These are phyloP conservation scores for Eugnorisma glareosa DNA, from an alignment of 2,888 invertebrate genomes.

Conservation along the genomic window DNA sequence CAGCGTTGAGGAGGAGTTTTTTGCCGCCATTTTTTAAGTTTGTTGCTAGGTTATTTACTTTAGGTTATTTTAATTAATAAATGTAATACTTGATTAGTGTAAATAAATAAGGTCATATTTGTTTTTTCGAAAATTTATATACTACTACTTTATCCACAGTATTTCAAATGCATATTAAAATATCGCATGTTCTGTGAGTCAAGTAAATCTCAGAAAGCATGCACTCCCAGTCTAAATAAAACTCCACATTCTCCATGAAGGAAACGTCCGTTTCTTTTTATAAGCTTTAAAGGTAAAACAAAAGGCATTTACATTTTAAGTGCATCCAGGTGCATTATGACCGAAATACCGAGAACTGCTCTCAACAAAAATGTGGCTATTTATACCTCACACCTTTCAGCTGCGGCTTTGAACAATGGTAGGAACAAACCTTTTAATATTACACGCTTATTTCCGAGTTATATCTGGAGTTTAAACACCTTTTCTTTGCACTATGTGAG, in stretches of 20 bases:
- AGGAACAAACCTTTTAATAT: conserved; percentile 40
- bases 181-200: conserved; percentile 7
- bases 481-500: neutral
- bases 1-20: no score
- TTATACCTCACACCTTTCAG: conserved; percentile 58
- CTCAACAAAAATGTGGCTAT: conserved; percentile 59
- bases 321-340: conserved; percentile 60
- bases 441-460: conserved; percentile 33
- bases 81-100: no score
- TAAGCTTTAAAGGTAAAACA: conserved; percentile 58
- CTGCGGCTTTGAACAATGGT: conserved; percentile 47
- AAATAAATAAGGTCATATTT: no score
- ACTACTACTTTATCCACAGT: no score
- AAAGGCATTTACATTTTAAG: conserved; percentile 62
- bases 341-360: conserved; percentile 57
- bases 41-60: no score
- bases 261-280: conserved; percentile 51
- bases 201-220: conserved; percentile 6
- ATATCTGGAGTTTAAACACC: neutral
- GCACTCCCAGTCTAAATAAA: conserved; percentile 38
- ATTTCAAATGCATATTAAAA: neutral
- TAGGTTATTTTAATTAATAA: no score
- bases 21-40: no score
- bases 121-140: no score
- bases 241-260: conserved; percentile 17